phyloP scores from a whole-genome alignment of 2,797 vertebrate genomes.

The Malurus splendens region DNA sequence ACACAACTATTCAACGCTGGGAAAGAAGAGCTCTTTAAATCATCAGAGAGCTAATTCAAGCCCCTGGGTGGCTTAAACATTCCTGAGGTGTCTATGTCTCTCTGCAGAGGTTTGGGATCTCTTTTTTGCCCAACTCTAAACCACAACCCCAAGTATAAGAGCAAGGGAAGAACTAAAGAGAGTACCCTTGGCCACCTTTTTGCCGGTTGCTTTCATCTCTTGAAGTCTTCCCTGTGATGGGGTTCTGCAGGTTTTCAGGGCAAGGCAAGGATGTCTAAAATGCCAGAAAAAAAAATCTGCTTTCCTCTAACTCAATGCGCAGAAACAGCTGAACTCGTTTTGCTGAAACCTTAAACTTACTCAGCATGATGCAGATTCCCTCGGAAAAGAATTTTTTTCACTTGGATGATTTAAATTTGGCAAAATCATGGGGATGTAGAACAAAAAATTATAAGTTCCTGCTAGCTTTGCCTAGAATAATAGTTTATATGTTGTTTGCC shows the following conservation, averaged over 20 bases:
- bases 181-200: not conserved
- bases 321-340: not conserved
- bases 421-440: not conserved
- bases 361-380: not conserved
- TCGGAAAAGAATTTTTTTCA: not conserved
- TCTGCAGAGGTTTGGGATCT: not conserved
- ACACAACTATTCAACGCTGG: not conserved
- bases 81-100: not conserved
- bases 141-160: not conserved
- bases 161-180: not conserved
- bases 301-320: not conserved
- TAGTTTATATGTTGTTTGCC: not conserved
- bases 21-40: not conserved
- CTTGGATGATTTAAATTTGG: constrained; percentile 11
- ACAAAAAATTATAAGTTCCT: not conserved
- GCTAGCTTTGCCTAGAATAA: not conserved
- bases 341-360: not conserved
- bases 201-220: not conserved
- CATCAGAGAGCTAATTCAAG: not conserved
- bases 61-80: not conserved
- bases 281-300: not conserved
- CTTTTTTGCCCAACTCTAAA: not conserved
- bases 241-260: not conserved
- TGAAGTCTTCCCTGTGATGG: not conserved
- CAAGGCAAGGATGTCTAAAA: not conserved